phyloP scores from a whole-genome alignment of 1,140 invertebrate genomes.

The Conus betulinus region DNA sequence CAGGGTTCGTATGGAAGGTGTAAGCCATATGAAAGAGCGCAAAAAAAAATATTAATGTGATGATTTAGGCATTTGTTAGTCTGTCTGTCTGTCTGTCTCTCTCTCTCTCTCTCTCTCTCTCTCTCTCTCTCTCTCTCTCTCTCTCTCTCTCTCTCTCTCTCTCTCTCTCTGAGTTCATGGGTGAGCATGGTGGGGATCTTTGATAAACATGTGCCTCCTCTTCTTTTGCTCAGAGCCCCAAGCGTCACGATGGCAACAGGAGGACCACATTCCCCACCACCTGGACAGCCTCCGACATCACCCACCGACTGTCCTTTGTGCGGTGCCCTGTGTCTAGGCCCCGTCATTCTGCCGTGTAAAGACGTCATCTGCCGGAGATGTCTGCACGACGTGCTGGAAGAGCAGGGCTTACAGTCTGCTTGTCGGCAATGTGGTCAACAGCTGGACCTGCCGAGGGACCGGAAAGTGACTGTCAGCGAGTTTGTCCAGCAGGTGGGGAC shows the following conservation, averaged over 20 bases:
- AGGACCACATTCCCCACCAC: too few relatives aligned
- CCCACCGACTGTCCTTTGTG: background rate
- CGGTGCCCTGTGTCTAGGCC: background rate
- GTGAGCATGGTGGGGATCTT: background rate
- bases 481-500: background rate
- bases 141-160: background rate
- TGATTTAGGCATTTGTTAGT: too few relatives aligned
- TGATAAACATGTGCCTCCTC: too few relatives aligned
- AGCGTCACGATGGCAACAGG: background rate
- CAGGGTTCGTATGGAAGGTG: too few relatives aligned
- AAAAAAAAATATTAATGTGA: too few relatives aligned
- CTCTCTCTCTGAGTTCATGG: background rate
- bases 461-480: background rate
- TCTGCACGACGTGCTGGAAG: background rate
- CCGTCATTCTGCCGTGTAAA: background rate
- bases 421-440: background rate
- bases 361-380: constrained; percentile 6
- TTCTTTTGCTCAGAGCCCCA: background rate
- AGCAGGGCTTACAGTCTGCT: background rate
- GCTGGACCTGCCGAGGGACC: background rate
- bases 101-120: constrained; percentile 6
- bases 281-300: too few relatives aligned
- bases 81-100: too few relatives aligned
- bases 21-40: too few relatives aligned
- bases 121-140: background rate